Base-by-base conservation (phyloP, 2,888 invertebrate genomes). In the Drosophila atripex region DNA sequence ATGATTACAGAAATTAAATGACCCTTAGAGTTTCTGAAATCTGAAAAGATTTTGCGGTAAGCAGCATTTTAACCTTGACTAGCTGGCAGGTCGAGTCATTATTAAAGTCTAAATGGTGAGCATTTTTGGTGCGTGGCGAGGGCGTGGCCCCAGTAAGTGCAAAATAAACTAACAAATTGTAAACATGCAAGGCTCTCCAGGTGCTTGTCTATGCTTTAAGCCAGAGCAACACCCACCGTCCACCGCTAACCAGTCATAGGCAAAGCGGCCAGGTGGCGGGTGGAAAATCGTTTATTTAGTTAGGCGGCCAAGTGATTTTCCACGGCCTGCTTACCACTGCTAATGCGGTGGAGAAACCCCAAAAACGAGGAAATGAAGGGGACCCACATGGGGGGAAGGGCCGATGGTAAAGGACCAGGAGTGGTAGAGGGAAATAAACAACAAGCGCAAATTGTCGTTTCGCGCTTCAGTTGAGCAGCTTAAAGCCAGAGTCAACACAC, bases 391-490 rank as follows among this genome's bases (percentile, higher is more conserved):
- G 61, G 28, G 28, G 61, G 28, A 9, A 28, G 28, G 9, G 28
- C 9, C 28, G 28, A 8, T 9, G 7, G 72, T 41, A 56, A 43
- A 71, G 71, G 71, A 35, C 35, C 45, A 6, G 35, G 46, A 23
- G 52, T 55, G 49, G 60, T 28, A 51, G 23, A 7, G 38, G 35
- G 63, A 57, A 71, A 63, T 77, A 75, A 83, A 77, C 73, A 80
- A 77, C 70, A 64, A 53, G 78, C 80, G 73, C 78, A 82, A 82
- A 86, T 84, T 82, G 84, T 71, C 86, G 76, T 83, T 85, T 83
- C 75, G 83, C 85, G 88, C 86, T 76, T 87, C 75, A 86, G 86
- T 82, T 87, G 86, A 83, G 85, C 82, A 74, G 84, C 84, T 87
- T 85, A 77, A 87, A 87, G 84, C 77, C 82, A 77, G 77, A 82